phyloP scores from a whole-genome alignment of 2,888 invertebrate species.

The Oithona nana region DNA sequence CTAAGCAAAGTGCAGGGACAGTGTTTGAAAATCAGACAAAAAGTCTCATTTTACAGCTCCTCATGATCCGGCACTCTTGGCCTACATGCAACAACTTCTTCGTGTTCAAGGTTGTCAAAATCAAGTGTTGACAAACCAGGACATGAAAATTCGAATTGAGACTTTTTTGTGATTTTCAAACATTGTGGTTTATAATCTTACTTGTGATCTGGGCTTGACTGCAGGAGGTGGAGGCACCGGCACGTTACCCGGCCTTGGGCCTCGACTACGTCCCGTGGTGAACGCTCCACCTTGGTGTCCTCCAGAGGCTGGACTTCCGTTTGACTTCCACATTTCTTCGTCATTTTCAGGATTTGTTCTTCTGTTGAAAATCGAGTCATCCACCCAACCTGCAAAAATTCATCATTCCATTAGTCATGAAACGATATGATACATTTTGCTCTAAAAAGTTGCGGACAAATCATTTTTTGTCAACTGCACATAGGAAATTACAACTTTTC shows the following conservation, averaged over 20 bases:
- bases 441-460: too few species aligned
- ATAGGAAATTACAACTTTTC: too few species aligned
- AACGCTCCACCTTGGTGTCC: slow-evolving; percentile 42
- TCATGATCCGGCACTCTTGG: not conserved
- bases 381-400: slow-evolving; percentile 27
- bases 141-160: too few species aligned
- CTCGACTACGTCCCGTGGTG: slow-evolving; percentile 42
- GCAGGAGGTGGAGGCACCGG: slow-evolving; percentile 25
- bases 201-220: slow-evolving; percentile 18
- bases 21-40: too few species aligned
- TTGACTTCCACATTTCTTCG: slow-evolving; percentile 16
- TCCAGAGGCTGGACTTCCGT: slow-evolving; percentile 32
- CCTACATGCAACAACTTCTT: too few species aligned
- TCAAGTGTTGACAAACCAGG: too few species aligned
- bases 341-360: slow-evolving; percentile 23
- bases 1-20: not conserved
- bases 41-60: not conserved
- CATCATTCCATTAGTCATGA: too few species aligned
- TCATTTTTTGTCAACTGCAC: too few species aligned
- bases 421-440: too few species aligned
- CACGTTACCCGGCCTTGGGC: too few species aligned
- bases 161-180: too few species aligned
- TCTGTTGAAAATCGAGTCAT: slow-evolving; percentile 26
- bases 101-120: too few species aligned
- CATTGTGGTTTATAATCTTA: not conserved